Percentiles rank a stretch among this genome's conserved stretches.
Evolutionary conservation across 2,113 vertebrate genomes (phyloP).

Genomic region (Bucco capensis): DNA sequence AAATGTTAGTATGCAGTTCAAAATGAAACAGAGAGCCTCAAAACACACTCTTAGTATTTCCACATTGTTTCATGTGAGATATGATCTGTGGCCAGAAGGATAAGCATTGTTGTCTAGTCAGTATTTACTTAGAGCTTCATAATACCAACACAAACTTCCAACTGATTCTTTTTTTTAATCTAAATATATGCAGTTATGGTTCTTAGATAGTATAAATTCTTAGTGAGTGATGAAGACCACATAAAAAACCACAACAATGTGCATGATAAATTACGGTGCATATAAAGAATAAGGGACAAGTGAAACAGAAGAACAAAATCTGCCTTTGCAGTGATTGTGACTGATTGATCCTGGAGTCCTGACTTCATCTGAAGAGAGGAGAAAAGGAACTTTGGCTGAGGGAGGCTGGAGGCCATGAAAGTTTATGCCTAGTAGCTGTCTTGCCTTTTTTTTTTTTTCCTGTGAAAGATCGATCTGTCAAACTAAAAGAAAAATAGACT

Average conservation of each 20-base stretch:
- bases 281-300: not conserved
- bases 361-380: not conserved
- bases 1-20: not conserved
- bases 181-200: not conserved
- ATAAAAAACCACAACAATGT: not conserved
- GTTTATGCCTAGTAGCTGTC: conserved; percentile 5
- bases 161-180: not conserved
- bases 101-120: not conserved
- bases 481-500: conserved; percentile 61
- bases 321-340: not conserved
- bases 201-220: too few relatives aligned
- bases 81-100: not conserved
- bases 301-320: conserved; percentile 28
- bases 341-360: not conserved
- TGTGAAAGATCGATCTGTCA: conserved; percentile 48
- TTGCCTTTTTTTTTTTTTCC: not conserved
- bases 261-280: not conserved
- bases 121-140: not conserved
- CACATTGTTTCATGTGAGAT: not conserved
- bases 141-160: not conserved
- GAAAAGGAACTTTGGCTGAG: not conserved
- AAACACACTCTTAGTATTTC: not conserved
- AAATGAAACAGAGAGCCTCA: not conserved
- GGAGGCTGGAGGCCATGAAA: conserved; percentile 22
- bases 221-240: not conserved